phyloP scores from a whole-genome alignment of 2,113 vertebrate genomes.

The Mugil cephalus region DNA sequence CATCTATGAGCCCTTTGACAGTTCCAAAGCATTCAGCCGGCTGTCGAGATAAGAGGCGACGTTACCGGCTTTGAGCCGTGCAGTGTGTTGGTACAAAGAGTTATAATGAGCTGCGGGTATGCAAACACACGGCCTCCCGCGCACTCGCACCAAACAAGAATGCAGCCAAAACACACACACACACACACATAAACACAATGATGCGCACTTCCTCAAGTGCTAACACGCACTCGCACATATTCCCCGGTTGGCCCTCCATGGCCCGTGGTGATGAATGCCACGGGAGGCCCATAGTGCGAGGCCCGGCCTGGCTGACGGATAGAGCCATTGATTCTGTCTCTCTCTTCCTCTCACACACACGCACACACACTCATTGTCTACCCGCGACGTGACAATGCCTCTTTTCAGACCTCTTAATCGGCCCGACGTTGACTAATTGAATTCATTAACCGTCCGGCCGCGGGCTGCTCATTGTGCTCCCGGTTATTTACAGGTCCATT shows the following conservation, averaged over 20 bases:
- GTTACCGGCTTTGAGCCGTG: conserved; percentile 37
- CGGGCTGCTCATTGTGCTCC: conserved; percentile 53
- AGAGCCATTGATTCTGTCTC: conserved; percentile 59
- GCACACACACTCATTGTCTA: conserved; percentile 11
- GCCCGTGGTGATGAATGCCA: conserved; percentile 57
- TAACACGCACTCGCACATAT: conserved; percentile 15
- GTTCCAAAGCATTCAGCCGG: conserved; percentile 48
- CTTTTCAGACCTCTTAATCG: conserved; percentile 75
- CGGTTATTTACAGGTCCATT: conserved; percentile 76
- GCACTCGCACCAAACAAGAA: not conserved
- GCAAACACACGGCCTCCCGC: conserved; percentile 29
- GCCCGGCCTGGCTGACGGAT: conserved; percentile 58
- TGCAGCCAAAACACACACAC: not conserved
- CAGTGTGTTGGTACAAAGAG: conserved; percentile 46
- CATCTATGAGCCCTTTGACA: conserved; percentile 62
- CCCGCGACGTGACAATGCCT: conserved; percentile 65
- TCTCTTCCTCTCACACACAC: not conserved
- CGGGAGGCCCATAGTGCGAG: conserved; percentile 36
- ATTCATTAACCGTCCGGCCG: conserved; percentile 67
- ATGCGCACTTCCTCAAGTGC: conserved; percentile 4
- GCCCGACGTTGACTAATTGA: conserved; percentile 75
- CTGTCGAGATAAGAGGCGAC: conserved; percentile 63
- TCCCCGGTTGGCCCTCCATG: conserved; percentile 5
- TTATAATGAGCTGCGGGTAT: conserved; percentile 61
- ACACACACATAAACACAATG: conserved; percentile 7